These are phyloP conservation scores for Peromyscus nudipes DNA, from an alignment of 2,797 vertebrate genomes.

Conservation along the genomic window DNA sequence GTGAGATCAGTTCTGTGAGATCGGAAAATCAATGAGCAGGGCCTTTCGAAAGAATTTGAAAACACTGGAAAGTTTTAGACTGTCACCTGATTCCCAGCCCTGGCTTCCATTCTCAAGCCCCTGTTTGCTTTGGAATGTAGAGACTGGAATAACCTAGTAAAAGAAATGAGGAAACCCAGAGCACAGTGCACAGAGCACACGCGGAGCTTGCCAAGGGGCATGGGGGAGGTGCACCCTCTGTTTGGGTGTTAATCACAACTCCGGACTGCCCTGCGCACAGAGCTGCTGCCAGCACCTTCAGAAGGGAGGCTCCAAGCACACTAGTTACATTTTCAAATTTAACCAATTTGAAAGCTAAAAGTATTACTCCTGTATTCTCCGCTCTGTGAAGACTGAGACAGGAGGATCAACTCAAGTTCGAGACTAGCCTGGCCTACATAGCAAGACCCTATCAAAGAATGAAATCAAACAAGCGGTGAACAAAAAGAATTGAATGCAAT, in stretches of 20 bases:
- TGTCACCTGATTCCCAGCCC: not conserved
- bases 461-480: not conserved
- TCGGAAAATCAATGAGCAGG: constrained; percentile 61
- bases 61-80: constrained; percentile 71
- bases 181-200: not conserved
- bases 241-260: constrained; percentile 33
- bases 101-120: constrained; percentile 64
- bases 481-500: constrained; percentile 17
- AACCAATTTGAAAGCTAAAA: not conserved
- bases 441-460: not conserved
- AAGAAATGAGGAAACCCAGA: constrained; percentile 51
- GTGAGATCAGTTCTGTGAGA: constrained; percentile 39
- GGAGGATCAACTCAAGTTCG: not conserved
- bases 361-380: not conserved
- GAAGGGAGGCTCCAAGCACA: not conserved
- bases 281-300: constrained; percentile 29
- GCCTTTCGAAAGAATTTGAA: constrained; percentile 33
- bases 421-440: not conserved
- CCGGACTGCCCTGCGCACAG: not conserved
- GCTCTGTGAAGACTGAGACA: not conserved
- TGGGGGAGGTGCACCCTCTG: constrained; percentile 14
- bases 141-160: constrained; percentile 45
- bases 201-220: not conserved
- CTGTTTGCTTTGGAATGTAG: constrained; percentile 80
- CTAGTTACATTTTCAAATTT: constrained; percentile 6